phyloP scores from a whole-genome alignment of 2,888 invertebrate genomes.

The Hirtodrosophila confusa region DNA sequence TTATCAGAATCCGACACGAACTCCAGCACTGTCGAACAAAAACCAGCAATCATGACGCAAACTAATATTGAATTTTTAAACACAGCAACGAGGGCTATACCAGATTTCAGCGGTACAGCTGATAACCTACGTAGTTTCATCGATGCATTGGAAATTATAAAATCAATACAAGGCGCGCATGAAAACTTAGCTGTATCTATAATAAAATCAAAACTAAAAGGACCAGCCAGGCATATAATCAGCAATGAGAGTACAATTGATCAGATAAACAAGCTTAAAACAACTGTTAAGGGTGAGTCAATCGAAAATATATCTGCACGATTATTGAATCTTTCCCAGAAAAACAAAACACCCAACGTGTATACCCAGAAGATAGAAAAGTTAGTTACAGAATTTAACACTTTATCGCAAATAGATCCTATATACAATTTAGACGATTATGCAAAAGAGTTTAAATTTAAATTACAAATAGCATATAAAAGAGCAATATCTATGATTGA shows the following conservation, averaged over 20 bases:
- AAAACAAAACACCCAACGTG: not conserved
- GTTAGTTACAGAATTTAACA: not conserved
- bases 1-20: not conserved
- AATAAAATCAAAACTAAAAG: constrained; percentile 10
- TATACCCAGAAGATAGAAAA: constrained; percentile 2
- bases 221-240: constrained; percentile 3
- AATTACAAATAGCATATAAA: no score
- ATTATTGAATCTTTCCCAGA: not conserved
- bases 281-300: not conserved
- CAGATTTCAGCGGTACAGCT: constrained; percentile 10
- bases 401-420: no score
- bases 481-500: no score
- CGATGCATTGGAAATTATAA: constrained; percentile 11
- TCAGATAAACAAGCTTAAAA: no score
- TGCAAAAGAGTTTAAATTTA: no score
- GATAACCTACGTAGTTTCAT: constrained; percentile 12
- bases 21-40: not conserved
- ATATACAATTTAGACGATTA: no score
- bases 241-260: constrained; percentile 7
- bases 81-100: constrained; percentile 6
- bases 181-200: constrained; percentile 4
- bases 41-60: constrained; percentile 6
- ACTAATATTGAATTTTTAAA: constrained; percentile 13
- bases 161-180: constrained; percentile 4
- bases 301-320: constrained; percentile 1